Conservation (phyloP, 2,113 vertebrate genomes). For the Lathamus discolor region DNA sequence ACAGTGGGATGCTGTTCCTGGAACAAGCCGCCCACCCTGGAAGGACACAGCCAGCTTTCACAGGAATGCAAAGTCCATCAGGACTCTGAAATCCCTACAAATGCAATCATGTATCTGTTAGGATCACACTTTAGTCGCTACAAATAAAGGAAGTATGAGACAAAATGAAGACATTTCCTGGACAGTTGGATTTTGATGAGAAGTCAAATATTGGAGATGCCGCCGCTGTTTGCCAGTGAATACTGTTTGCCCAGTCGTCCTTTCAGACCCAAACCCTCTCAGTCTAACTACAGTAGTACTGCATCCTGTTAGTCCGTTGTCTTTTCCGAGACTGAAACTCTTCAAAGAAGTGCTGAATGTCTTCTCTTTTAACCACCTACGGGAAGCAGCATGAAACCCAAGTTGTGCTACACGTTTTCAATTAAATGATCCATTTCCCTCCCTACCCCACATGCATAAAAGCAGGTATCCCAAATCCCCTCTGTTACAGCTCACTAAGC, state of each 20-base stretch:
- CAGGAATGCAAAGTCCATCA: not conserved
- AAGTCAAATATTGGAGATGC: not conserved
- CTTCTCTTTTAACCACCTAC: conserved; percentile 89
- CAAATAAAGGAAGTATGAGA: not conserved
- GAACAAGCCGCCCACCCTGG: not conserved
- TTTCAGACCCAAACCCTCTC: not conserved
- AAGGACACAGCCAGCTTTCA: not conserved
- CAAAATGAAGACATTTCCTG: not conserved
- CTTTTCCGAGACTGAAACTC: conserved; percentile 88
- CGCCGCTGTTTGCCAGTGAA: conserved; percentile 28
- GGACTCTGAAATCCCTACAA: not conserved
- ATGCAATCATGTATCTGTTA: not conserved
- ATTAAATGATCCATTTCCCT: not conserved
- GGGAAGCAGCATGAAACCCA: not conserved
- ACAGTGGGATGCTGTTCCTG: not conserved
- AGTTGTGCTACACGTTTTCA: not conserved
- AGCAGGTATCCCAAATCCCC: not conserved
- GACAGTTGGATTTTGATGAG: not conserved
- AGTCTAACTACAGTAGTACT: conserved; percentile 83
- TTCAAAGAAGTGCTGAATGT: conserved; percentile 89
- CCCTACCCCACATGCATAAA: not conserved
- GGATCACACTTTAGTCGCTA: not conserved
- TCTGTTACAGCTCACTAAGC: not conserved
- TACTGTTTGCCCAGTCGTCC: not conserved
- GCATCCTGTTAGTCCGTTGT: conserved; percentile 78